Evolutionary conservation across 2,113 vertebrate species (phyloP).

Genomic region (Pelvicachromis taeniatus): DNA sequence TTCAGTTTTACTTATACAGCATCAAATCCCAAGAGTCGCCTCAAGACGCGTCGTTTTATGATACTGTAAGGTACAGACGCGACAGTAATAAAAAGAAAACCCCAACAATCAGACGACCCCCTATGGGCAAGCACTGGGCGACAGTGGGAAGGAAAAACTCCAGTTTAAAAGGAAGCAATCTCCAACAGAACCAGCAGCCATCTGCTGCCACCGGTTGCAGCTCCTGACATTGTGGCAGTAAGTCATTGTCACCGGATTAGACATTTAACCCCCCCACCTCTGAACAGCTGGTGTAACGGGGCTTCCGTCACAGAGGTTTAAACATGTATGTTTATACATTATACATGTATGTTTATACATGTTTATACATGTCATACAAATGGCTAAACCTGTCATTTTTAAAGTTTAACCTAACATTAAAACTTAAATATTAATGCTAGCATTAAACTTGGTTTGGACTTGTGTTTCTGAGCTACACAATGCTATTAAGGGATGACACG

Average conservation of each 20-base stretch:
- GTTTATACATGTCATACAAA: not conserved
- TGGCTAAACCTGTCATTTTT: not conserved
- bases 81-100: not conserved
- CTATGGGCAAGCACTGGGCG: rapidly evolving
- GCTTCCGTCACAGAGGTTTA: too few relatives aligned
- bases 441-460: not conserved
- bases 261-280: not conserved
- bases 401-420: rapidly evolving
- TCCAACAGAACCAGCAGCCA: too few relatives aligned
- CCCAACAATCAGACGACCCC: rapidly evolving
- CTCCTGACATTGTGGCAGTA: not conserved
- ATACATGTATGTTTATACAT: too few relatives aligned
- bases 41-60: not conserved
- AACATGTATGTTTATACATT: not conserved
- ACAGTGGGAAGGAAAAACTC: not conserved
- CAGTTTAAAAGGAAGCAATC: not conserved
- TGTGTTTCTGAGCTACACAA: not conserved
- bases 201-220: not conserved
- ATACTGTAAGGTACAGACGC: not conserved
- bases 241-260: not conserved
- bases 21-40: not conserved
- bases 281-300: not conserved
- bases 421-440: not conserved
- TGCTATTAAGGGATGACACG: not conserved
- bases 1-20: not conserved